phyloP scores from a whole-genome alignment of 1,140 invertebrate species.

The Panagrolaimus sp. region DNA sequence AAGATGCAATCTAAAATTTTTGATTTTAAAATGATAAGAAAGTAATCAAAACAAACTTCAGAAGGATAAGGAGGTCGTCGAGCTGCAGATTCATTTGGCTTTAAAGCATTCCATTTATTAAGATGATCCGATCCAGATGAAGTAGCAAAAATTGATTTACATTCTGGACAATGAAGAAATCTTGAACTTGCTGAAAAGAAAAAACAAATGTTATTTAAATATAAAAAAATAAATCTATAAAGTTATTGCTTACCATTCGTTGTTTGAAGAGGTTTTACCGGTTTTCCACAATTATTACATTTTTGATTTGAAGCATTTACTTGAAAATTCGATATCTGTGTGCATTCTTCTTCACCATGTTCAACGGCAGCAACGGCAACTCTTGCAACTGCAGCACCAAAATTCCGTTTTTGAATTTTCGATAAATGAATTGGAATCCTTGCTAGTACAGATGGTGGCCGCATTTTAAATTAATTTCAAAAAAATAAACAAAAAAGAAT shows the following conservation, averaged over 20 bases:
- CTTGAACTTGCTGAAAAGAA: slow-evolving; percentile 32
- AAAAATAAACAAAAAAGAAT: too few species aligned
- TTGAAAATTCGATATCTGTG: neutral
- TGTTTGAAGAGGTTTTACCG: slow-evolving; percentile 30
- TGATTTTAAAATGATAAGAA: slow-evolving; percentile 18
- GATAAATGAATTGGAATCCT: neutral
- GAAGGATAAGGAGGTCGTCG: slow-evolving; percentile 34
- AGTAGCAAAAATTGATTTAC: slow-evolving; percentile 34
- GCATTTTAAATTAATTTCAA: neutral
- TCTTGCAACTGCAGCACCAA: neutral
- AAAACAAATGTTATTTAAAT: slow-evolving; percentile 1
- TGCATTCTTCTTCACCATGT: neutral
- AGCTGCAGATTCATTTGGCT: slow-evolving; percentile 20
- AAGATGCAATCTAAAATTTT: slow-evolving; percentile 76
- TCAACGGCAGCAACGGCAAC: slow-evolving; percentile 2
- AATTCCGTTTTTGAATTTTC: neutral
- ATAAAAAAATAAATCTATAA: neutral
- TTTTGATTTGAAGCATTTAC: slow-evolving; percentile 22
- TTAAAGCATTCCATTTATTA: slow-evolving; percentile 22
- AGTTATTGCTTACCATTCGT: slow-evolving; percentile 28
- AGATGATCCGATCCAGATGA: slow-evolving; percentile 23
- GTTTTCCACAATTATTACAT: slow-evolving; percentile 38
- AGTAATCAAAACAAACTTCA: slow-evolving; percentile 17
- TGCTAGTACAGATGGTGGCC: neutral
- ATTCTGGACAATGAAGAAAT: slow-evolving; percentile 40